These are phyloP conservation scores for Lycocerus yunnanus DNA, from an alignment of 2,888 invertebrate species.

Conservation along the genomic window DNA sequence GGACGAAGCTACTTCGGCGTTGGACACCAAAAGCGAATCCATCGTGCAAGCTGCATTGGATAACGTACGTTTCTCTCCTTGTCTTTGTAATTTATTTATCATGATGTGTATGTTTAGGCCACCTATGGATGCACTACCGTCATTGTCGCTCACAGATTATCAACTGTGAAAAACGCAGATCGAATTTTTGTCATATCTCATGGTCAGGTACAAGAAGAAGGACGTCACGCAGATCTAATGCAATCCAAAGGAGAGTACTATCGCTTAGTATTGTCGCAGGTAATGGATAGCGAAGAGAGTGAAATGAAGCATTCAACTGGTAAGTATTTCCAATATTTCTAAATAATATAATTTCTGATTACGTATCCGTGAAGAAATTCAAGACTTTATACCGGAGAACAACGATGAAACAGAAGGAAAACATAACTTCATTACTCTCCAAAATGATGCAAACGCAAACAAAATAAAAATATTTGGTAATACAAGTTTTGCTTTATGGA, in stretches of 20 bases:
- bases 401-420: conserved; percentile 1
- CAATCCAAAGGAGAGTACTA: conserved; percentile 67
- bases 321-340: too few relatives aligned
- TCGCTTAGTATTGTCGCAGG: conserved; percentile 71
- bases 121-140: conserved; percentile 77
- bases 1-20: conserved; percentile 89
- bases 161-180: conserved; percentile 75
- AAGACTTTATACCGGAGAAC: neutral
- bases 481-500: conserved; percentile 36
- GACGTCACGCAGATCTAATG: conserved; percentile 74
- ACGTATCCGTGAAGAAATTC: neutral
- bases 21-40: conserved; percentile 84
- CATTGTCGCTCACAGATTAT: conserved; percentile 77
- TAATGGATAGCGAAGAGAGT: conserved; percentile 30
- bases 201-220: conserved; percentile 71
- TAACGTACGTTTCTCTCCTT: conserved; percentile 57
- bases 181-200: conserved; percentile 73
- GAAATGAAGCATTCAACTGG: neutral
- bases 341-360: neutral
- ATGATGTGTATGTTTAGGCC: conserved; percentile 57
- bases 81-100: neutral
- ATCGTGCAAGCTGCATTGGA: conserved; percentile 82
- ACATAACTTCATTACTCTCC: neutral
- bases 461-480: neutral
- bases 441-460: neutral